Percentiles rank a stretch among this genome's conserved stretches.
These are phyloP conservation scores for Hydroisotoma schaefferi DNA, from an alignment of 2,888 invertebrate genomes.

Conservation along the genomic window DNA sequence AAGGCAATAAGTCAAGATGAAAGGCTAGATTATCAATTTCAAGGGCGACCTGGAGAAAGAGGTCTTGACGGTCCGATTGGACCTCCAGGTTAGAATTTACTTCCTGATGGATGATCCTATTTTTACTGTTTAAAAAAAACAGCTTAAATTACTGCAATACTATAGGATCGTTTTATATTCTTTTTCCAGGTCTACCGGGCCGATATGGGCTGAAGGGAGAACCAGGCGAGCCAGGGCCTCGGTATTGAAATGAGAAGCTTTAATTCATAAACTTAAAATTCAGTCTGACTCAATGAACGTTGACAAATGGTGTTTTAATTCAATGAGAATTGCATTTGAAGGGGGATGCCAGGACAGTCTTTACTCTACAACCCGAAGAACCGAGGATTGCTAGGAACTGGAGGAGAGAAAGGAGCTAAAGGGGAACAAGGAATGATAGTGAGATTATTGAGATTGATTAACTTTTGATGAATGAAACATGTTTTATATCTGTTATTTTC, in stretches of 20 bases:
- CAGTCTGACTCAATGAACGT: background rate
- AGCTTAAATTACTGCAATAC: no score
- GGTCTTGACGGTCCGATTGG: conserved; percentile 33
- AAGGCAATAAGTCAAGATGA: conserved; percentile 36
- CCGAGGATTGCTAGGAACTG: background rate
- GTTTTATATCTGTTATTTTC: no score
- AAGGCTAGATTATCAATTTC: conserved; percentile 30
- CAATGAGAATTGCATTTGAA: no score
- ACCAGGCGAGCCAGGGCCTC: conserved; percentile 21
- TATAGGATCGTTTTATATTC: background rate
- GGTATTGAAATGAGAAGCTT: background rate
- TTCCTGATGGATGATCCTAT: background rate
- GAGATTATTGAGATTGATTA: no score
- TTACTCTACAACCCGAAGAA: background rate
- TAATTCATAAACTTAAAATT: background rate
- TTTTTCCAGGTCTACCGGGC: conserved; percentile 20
- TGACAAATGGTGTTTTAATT: background rate
- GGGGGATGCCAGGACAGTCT: conserved; percentile 15
- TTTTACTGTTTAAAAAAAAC: background rate
- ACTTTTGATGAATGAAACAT: no score
- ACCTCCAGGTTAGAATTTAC: conserved; percentile 21
- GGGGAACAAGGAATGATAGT: conserved; percentile 10
- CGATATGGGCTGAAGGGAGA: conserved; percentile 13
- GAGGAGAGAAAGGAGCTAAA: conserved; percentile 26
- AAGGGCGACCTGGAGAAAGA: conserved; percentile 31